Percentiles rank a stretch among this genome's conserved stretches.
phyloP scores from a whole-genome alignment of 2,888 invertebrate genomes.

The Phytoseiulus persimilis region DNA sequence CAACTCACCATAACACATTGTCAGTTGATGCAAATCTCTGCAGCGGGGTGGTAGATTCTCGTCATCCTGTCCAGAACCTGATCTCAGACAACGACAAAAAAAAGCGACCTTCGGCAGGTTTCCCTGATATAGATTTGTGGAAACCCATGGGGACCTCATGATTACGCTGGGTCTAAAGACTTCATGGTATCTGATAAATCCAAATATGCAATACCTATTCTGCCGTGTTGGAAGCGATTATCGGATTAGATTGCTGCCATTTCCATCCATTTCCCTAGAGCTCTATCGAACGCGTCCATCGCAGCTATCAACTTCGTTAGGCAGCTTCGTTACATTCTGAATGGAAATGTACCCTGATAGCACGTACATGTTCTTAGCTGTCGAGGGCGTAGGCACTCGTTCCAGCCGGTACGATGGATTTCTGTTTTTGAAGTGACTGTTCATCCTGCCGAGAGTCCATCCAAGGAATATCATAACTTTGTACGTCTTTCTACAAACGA shows the following conservation, averaged over 20 bases:
- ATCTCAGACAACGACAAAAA: no score
- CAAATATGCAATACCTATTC: background rate
- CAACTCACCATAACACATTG: no score
- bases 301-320: background rate
- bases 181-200: background rate
- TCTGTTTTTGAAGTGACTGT: background rate
- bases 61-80: no score
- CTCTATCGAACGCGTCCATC: background rate
- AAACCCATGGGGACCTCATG: background rate
- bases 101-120: no score
- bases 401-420: no score
- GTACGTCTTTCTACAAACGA: background rate
- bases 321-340: background rate
- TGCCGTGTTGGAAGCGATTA: background rate
- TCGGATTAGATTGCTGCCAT: background rate
- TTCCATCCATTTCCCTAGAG: background rate
- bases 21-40: no score
- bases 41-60: no score
- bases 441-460: background rate
- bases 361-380: no score
- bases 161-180: background rate
- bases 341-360: no score
- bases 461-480: background rate
- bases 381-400: no score
- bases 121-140: no score